Base-by-base conservation (phyloP, 2,113 vertebrate genomes). In the Myrmecobius fasciatus region DNA sequence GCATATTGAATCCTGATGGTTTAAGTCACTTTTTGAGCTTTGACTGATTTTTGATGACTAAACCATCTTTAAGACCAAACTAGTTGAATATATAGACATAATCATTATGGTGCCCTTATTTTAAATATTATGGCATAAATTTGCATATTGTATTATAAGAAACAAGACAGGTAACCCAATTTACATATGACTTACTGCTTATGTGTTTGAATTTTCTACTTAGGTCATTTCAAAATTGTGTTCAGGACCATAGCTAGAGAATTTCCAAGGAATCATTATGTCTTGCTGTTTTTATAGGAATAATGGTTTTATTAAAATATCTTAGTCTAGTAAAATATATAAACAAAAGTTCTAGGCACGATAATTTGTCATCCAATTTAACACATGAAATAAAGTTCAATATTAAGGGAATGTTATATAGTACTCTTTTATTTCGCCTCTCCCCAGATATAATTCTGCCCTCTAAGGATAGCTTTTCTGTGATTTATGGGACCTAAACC, bases 191-290 rank as follows among this genome's bases (percentile, higher is more conserved):
- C 89, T 94, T 95, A 89, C 60, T 96, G 94, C 95, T 96, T 96
- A 96, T 48, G 91, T 93, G 25, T 91, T 75, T 92, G 56, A 51
- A 88, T 95, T 96, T 97, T 97, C 11, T 93, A 93, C 60, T 96
- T 93, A 53, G 93, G 90, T 92, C 96, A 47, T 96, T 95, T 91
- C 96, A 92, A 92, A 95, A 94, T 96, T 92, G 92, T 95, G 83
- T 91, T 97, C 31, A 53, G 93, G 93, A 97, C 95, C 96, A 95
- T 95, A 95, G 9, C 93, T 83, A 93, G 92, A 96, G 46, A 46
- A 88, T 94, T 96, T 97, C 97, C 97, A 98, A 96, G 95, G 96
- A 94, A 91, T 95, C 95, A 94, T 96, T 97, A 95, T 95, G 94
- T 95, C 97, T 96, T 95, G 47, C 54, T 94, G 48, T 96, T 98